Evolutionary conservation across 2,888 invertebrate genomes (phyloP).

Genomic region (Merodon equestris): DNA sequence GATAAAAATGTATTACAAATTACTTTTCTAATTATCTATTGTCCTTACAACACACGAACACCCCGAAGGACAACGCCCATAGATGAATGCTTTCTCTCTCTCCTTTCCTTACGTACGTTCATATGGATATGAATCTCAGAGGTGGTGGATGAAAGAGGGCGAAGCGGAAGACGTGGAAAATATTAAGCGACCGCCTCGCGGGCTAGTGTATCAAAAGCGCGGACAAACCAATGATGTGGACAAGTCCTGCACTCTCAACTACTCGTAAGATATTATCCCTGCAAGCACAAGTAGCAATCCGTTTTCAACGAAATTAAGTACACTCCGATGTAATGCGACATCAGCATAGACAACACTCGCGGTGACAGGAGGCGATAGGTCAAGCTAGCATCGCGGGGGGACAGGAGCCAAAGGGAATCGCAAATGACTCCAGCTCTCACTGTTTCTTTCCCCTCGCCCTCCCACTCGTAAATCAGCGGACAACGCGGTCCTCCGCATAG

Average conservation of each 20-base stretch:
- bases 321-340: neutral
- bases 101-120: neutral
- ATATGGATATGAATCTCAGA: too few species aligned
- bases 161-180: too few species aligned
- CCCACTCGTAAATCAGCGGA: conserved; percentile 45
- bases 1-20: conserved; percentile 67
- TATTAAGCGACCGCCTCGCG: neutral
- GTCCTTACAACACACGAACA: conserved; percentile 59
- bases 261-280: too few species aligned
- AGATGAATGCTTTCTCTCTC: conserved; percentile 14
- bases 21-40: conserved; percentile 67
- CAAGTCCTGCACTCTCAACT: conserved; percentile 7
- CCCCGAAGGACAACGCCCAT: conserved; percentile 55
- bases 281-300: conserved; percentile 2
- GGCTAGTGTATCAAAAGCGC: conserved; percentile 46
- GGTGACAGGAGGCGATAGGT: neutral
- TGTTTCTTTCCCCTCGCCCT: too few species aligned
- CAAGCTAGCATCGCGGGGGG: conserved; percentile 14
- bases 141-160: too few species aligned
- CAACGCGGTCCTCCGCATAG: conserved; percentile 33
- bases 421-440: conserved; percentile 48
- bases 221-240: conserved; percentile 30
- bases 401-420: conserved; percentile 61
- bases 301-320: conserved; percentile 31
- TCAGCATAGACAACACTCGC: conserved; percentile 14